Evolutionary conservation across 2,797 vertebrate species (phyloP).

Genomic region (Gymnoscopelus braueri): DNA sequence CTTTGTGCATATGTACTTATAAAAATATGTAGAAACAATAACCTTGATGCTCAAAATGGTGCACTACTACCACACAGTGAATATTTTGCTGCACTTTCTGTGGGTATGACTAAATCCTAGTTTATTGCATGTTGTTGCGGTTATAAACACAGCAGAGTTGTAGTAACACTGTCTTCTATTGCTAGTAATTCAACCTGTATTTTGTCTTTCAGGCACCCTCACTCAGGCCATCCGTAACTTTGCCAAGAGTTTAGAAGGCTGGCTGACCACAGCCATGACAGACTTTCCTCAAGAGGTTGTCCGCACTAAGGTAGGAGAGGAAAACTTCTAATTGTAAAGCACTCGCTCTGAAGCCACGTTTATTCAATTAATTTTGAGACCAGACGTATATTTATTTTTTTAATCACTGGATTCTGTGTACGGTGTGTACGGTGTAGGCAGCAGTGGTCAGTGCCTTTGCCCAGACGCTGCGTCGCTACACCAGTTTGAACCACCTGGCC

Average conservation of each 20-base stretch:
- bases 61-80: not conserved
- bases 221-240: constrained; percentile 98
- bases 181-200: constrained; percentile 27
- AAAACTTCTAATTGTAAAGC: not conserved
- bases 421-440: constrained; percentile 76
- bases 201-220: constrained; percentile 86
- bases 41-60: not conserved
- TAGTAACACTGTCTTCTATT: not conserved
- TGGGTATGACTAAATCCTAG: not conserved
- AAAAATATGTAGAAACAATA: too few species aligned
- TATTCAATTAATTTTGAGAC: not conserved
- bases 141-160: not conserved
- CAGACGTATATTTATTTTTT: not conserved
- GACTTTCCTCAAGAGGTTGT: constrained; percentile 93
- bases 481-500: constrained; percentile 95
- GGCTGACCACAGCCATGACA: constrained; percentile 95
- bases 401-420: constrained; percentile 3
- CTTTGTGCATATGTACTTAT: too few species aligned
- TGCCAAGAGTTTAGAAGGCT: constrained; percentile 96
- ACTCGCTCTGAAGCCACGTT: too few species aligned
- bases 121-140: not conserved
- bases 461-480: constrained; percentile 94
- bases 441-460: constrained; percentile 96
- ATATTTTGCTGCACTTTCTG: not conserved
- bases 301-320: constrained; percentile 89